A percentile compares a stretch with the other conserved stretches of the same genome.
These are phyloP conservation scores for Drosophila kohkoa DNA, from an alignment of 1,140 invertebrate genomes.

Conservation along the genomic window DNA sequence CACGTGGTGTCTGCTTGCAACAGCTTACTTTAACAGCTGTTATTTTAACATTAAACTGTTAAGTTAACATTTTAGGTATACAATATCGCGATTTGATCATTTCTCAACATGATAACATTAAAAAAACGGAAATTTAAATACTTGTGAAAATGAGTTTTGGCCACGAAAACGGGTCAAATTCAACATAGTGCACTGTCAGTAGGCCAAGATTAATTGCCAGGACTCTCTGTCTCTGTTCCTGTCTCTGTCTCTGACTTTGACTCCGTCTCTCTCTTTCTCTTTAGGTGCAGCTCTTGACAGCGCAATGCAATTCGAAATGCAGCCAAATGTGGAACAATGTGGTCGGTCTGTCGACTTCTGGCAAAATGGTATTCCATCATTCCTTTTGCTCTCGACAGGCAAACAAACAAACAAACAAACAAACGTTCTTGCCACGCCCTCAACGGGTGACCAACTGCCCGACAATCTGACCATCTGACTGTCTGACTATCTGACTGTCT, in stretches of 20 bases:
- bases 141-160: no score
- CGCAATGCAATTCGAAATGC: conserved; percentile 34
- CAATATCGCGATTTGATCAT: no score
- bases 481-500: no score
- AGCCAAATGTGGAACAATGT: conserved; percentile 21
- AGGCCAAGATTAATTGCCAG: conserved; percentile 36
- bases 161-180: no score
- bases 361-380: conserved; percentile 8
- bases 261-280: background rate
- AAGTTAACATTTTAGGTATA: no score
- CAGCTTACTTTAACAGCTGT: no score
- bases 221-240: background rate
- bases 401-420: background rate
- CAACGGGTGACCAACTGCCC: no score
- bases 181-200: background rate
- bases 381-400: background rate
- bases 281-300: conserved; percentile 15
- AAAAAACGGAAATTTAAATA: no score
- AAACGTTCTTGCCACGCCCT: conserved; percentile 7
- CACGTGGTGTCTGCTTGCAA: no score
- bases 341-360: background rate
- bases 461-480: background rate
- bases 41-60: no score
- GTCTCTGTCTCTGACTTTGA: background rate
- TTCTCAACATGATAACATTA: no score